Base-by-base conservation (phyloP, 2,888 invertebrate genomes). In the Macaria liturata region DNA sequence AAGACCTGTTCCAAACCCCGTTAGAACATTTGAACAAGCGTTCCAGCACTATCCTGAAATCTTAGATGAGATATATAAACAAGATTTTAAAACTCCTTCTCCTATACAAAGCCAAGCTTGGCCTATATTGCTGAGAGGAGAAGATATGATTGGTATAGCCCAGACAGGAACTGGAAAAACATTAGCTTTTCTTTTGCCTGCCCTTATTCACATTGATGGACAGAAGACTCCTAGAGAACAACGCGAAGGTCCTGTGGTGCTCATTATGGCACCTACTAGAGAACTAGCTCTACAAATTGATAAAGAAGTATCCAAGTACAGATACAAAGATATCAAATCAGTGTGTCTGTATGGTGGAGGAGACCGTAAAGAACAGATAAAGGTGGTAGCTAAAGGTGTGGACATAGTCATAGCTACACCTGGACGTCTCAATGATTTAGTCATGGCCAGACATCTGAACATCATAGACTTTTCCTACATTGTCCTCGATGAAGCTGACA, bases 101-200 rank as follows among this genome's bases (percentile, higher is more conserved):
- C 98, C 98, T 0, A 98, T 99, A 72, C 98, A 99, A 84, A 92
- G 95, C 60, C 98, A 98, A 87, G 96, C 97, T 0, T 99, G 99
- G 99, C 99, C 99, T 1, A 94, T 99, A 61, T 91, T 99, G 0
- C 86, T 99, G 45, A 94, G 95, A 74, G 99, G 99, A 0, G 94
- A 96, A 76, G 99, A 99, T 86, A 86, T 99, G 80, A 98, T 99
- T 80, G 99, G 99, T 6, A 98, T 99, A 66, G 99, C 99, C 0
- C 98, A 98, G 88, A 98, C 98, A 4, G 97, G 97, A 56, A 97
- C 97, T 20, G 98, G 98, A 0, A 99, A 99, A 90, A 99, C 99
- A 0, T 90, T 99, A 57, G 99, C 98, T 0, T 99, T 98, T 77
- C 88, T 98, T 0, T 81, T 99, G 54, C 99, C 99, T 6, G 98